Percentiles rank a stretch among this genome's conserved stretches.
These are phyloP conservation scores for Spheniscus humboldti DNA, from an alignment of 2,797 vertebrate species.

Conservation along the genomic window DNA sequence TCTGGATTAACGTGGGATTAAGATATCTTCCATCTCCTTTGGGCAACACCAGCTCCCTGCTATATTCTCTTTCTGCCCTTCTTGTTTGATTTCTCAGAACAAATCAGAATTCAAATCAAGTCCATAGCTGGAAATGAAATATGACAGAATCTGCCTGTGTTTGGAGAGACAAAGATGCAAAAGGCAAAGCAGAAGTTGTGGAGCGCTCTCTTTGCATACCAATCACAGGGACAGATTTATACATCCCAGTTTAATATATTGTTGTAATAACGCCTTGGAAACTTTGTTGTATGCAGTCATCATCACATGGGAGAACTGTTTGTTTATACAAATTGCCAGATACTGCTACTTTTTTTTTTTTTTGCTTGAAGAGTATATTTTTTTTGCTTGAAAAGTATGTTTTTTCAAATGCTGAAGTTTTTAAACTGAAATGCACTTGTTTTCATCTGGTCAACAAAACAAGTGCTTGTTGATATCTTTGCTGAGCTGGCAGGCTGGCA, in stretches of 20 bases:
- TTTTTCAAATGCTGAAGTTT: neutral
- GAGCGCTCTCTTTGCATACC: neutral
- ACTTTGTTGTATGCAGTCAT: neutral
- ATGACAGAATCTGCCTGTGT: neutral
- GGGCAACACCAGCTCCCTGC: neutral
- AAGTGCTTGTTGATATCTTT: slow-evolving; percentile 48
- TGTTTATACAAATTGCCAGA: neutral
- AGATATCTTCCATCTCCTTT: neutral
- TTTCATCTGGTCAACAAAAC: neutral
- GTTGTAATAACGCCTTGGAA: neutral
- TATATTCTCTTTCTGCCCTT: neutral
- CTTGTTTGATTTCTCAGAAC: neutral
- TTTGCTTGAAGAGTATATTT: neutral
- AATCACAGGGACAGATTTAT: neutral
- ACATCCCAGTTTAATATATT: neutral
- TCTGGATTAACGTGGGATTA: neutral
- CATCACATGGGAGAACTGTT: neutral
- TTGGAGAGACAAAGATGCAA: neutral
- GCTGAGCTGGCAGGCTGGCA: slow-evolving; percentile 68
- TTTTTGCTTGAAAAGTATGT: neutral
- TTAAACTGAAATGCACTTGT: slow-evolving; percentile 18
- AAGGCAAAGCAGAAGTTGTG: neutral
- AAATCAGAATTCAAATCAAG: neutral
- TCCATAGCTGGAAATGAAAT: neutral
- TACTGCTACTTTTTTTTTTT: neutral